These are phyloP conservation scores for Oriolus oriolus DNA, from an alignment of 2,113 vertebrate species.

Conservation along the genomic window DNA sequence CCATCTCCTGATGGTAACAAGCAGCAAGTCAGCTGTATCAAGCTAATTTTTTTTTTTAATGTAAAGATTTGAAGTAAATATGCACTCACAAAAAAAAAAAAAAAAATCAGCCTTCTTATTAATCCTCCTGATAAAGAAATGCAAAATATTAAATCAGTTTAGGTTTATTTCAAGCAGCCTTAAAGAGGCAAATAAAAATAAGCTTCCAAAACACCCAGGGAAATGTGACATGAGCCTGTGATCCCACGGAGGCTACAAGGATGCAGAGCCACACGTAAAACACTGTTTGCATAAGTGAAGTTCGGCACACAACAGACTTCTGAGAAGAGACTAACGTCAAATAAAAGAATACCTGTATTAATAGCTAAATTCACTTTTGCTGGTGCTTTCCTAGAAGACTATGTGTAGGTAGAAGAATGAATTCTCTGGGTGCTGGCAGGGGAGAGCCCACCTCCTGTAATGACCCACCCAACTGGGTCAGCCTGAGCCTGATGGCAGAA, in stretches of 20 bases:
- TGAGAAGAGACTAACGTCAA: background rate
- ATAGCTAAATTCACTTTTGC: background rate
- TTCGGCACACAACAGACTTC: background rate
- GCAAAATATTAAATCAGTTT: background rate
- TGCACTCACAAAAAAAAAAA: background rate
- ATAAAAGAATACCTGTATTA: background rate
- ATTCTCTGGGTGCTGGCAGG: background rate
- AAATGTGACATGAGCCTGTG: background rate
- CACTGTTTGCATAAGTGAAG: background rate
- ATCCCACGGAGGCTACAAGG: background rate
- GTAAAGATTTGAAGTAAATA: background rate
- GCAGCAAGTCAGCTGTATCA: background rate
- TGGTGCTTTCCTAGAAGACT: background rate
- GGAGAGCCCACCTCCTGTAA: background rate
- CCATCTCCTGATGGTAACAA: background rate
- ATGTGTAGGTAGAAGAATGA: background rate
- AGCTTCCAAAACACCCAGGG: background rate
- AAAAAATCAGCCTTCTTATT: background rate
- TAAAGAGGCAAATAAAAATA: conserved; percentile 17
- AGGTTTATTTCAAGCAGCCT: background rate
- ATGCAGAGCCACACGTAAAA: background rate
- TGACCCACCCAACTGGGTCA: conserved; percentile 48
- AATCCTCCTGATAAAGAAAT: background rate
- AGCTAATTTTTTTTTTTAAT: background rate
- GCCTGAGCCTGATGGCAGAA: conserved; percentile 29